Base-by-base conservation (phyloP, 2,797 vertebrate species). In the Mus caroli region DNA sequence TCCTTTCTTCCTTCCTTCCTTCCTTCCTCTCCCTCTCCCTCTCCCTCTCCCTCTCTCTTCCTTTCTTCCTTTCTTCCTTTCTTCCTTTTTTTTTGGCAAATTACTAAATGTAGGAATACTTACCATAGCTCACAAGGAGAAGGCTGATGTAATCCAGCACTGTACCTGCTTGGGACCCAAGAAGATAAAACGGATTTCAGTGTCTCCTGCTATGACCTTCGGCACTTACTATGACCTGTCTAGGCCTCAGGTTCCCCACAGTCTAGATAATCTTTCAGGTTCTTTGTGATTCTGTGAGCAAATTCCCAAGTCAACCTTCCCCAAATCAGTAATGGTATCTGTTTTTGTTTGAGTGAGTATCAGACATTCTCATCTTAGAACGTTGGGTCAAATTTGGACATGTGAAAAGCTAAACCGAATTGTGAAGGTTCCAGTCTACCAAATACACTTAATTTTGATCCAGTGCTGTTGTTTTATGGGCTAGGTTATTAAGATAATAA, bases 401-500 rank as follows among this genome's bases (percentile, higher is more conserved):
- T 58, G 8, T 71, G 73, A 88, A 91, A 87, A 91, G 75, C 82
- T n/a, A 96, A 97, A 90, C 86, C 87, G 58, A 97, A 91, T n/a
- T 71, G 9, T 34, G 75, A 90, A 94, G 94, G n/a, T 71, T 88
- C 92, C 90, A 79, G 62, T 64, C 82, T 97, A 96, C 94, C 92
- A 90, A 78, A 91, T 50, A 24, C 84, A 97, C 58, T 97, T 94
- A 95, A 97, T 97, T 97, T 96, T 95, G 89, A 96, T 95, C 87
- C 83, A 90, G 76, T 92, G 67, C 73, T 96, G n/a, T 93, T 95
- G 94, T 88, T 91, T 46, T 34, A 93, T 89, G 91, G 88, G 96
- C 88, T 96, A 73, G 76, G 94, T 93, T 83, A 94, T 94, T 96
- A 96, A 76, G 88, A 97, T 97, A 98, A 97, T 97, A 97, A 93